These are phyloP conservation scores for Zapus hudsonius DNA, from an alignment of 2,113 vertebrate species.

Conservation along the genomic window DNA sequence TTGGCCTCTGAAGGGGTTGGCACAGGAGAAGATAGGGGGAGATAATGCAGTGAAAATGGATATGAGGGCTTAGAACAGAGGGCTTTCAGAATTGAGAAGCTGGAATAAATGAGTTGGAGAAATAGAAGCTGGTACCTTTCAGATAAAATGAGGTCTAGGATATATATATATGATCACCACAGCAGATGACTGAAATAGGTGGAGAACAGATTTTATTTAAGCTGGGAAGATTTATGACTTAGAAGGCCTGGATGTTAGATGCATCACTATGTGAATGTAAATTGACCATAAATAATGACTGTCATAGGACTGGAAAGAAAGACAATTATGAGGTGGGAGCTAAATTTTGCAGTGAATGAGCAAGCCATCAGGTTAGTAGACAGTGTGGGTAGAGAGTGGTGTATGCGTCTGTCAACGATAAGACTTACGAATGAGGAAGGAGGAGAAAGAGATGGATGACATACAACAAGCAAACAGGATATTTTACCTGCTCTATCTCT, in stretches of 20 bases:
- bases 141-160: not conserved
- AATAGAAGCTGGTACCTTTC: not conserved
- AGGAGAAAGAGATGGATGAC: not conserved
- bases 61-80: not conserved
- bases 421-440: not conserved
- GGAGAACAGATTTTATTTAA: not conserved
- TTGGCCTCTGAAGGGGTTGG: not conserved
- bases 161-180: not conserved
- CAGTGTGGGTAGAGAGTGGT: not conserved
- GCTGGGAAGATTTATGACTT: not conserved
- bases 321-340: not conserved
- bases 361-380: not conserved
- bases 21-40: not conserved
- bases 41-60: not conserved
- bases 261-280: not conserved
- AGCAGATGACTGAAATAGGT: not conserved
- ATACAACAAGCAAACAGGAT: not conserved
- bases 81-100: not conserved
- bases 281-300: not conserved
- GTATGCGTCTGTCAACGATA: not conserved
- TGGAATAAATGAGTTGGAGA: not conserved
- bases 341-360: not conserved
- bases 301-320: not conserved
- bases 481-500: not conserved
- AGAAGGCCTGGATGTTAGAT: not conserved